Percentiles rank a stretch among this genome's conserved stretches.
These are phyloP conservation scores for Drosophila pseudotalamancana DNA, from an alignment of 2,888 invertebrate species.

Conservation along the genomic window DNA sequence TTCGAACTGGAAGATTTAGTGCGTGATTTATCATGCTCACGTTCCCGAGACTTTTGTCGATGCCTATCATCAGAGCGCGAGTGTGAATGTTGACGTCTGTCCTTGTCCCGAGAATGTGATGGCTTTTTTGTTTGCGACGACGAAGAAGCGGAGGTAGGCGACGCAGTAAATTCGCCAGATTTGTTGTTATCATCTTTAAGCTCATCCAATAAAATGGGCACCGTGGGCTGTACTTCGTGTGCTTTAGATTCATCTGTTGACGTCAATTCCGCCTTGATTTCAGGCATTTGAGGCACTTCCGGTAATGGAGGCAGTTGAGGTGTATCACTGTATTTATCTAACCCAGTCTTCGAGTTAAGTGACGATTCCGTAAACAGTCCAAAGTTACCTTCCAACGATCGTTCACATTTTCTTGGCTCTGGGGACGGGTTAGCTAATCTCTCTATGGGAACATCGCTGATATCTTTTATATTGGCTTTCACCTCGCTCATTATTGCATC, in stretches of 20 bases:
- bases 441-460: slow-evolving; percentile 28
- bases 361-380: slow-evolving; percentile 17
- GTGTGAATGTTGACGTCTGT: slow-evolving; percentile 45
- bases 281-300: slow-evolving; percentile 8
- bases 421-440: slow-evolving; percentile 1
- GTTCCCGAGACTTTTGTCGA: slow-evolving; percentile 51
- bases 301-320: not conserved
- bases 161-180: slow-evolving; percentile 34
- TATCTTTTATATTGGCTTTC: slow-evolving; percentile 53
- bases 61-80: slow-evolving; percentile 54
- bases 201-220: slow-evolving; percentile 7
- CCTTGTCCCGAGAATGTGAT: slow-evolving; percentile 44
- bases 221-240: not conserved
- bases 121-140: slow-evolving; percentile 78
- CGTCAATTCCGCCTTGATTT: slow-evolving; percentile 14
- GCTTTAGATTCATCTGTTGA: not conserved
- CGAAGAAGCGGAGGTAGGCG: slow-evolving; percentile 63
- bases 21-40: slow-evolving; percentile 56
- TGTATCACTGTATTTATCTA: slow-evolving; percentile 9
- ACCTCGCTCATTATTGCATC: slow-evolving; percentile 67
- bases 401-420: slow-evolving; percentile 12
- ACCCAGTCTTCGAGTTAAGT: not conserved
- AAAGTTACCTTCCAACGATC: slow-evolving; percentile 17
- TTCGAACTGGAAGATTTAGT: slow-evolving; percentile 69
- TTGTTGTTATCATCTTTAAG: slow-evolving; percentile 41